Evolutionary conservation across 2,888 invertebrate genomes (phyloP), one percentile per base, ranked within the genome.

Genomic region (Herminia tarsipennalis): DNA sequence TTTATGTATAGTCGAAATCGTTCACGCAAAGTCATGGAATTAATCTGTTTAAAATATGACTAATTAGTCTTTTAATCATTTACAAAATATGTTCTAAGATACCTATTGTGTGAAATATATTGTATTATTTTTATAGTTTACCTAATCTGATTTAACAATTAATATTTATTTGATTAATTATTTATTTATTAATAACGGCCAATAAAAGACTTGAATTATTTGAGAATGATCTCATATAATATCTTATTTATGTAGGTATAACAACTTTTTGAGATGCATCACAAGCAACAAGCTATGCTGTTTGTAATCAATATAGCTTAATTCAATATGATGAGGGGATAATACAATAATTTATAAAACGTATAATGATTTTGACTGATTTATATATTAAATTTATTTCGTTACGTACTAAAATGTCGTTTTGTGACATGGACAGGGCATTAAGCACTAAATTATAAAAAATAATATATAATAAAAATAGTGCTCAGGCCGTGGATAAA

Each of bases 201-300:
- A 76, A 71, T 58, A 59, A 61, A 64, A 66, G 24, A 47, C 63
- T 29, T 9, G 53, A 2, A 43, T 54, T 65, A 55, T 67, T 86
- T 75, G 81, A 83, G 86, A 88, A 85, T 78, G 72, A 76, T 81
- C 81, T 83, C 83, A 78, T 88, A 86, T 88, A 88, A 85, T 88
- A 81, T 79, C 76, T 79, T 81, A 79, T 61, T 73, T 33, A 55
- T 57, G 50, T 72, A 55, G 56, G 50, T 72, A 60, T 83, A 86
- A 88, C 85, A 86, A 83, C 83, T 81, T 84, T 84, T 70, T 84
- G 71, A 81, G 76, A 82, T 73, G 77, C 76, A 73, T 74, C 75
- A 77, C 78, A 77, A 81, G 83, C 78, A 68, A 77, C 59, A 70
- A 66, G 70, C 64, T 66, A 56, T 57, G 40, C 36, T 50, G 37